phyloP scores from a whole-genome alignment of 2,113 vertebrate genomes.

The Plestiodon gilberti region DNA sequence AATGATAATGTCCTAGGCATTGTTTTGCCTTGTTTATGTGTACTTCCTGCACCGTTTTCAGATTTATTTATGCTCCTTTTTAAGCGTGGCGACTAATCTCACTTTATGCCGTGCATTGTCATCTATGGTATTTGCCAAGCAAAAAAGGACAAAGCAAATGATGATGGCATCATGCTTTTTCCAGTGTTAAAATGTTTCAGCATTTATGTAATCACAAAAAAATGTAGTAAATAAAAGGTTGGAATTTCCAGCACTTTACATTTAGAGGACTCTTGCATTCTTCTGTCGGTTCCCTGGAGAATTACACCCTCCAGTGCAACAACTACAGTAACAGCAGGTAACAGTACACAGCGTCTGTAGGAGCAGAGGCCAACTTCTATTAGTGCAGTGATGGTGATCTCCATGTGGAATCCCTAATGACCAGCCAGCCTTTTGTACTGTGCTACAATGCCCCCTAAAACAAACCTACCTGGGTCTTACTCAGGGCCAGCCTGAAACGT shows the following conservation, averaged over 20 bases:
- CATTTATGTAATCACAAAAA: conserved; percentile 97
- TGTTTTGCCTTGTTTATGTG: conserved; percentile 81
- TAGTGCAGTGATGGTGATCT: too few relatives aligned
- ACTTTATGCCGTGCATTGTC: conserved; percentile 97
- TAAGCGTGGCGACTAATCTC: conserved; percentile 90
- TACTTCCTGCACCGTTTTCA: conserved; percentile 87
- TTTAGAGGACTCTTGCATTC: conserved; percentile 77
- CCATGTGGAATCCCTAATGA: too few relatives aligned
- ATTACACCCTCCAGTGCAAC: too few relatives aligned
- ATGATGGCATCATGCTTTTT: conserved; percentile 97
- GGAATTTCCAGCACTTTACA: conserved; percentile 96
- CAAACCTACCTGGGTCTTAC: too few relatives aligned
- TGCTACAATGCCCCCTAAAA: too few relatives aligned
- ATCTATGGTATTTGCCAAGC: conserved; percentile 98
- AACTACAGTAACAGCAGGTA: too few relatives aligned
- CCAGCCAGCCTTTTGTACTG: too few relatives aligned
- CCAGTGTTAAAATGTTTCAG: conserved; percentile 98
- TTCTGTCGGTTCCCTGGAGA: conserved; percentile 40
- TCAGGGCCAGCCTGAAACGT: too few relatives aligned
- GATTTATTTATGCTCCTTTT: conserved; percentile 75
- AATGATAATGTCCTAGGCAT: conserved; percentile 81
- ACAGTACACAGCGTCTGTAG: too few relatives aligned
- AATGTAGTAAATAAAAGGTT: conserved; percentile 98
- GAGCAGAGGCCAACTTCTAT: too few relatives aligned
- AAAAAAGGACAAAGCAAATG: conserved; percentile 90